phyloP scores from a whole-genome alignment of 2,888 invertebrate species.

The Lasioglossum malachurum region DNA sequence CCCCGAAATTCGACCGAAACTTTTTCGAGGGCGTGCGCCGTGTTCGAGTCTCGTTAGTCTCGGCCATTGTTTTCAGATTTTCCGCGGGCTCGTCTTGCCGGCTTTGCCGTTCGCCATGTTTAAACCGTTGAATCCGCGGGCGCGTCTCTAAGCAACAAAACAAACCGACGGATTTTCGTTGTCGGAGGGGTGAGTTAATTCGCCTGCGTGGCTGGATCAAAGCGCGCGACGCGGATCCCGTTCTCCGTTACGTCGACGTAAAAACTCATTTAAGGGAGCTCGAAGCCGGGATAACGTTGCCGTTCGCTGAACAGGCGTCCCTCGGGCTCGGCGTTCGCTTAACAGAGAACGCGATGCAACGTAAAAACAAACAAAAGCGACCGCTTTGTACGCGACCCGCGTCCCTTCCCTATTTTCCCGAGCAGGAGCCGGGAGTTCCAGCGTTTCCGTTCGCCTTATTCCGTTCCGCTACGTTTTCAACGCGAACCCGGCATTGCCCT shows the following conservation, averaged over 20 bases:
- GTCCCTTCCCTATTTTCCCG: background rate
- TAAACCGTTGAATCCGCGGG: background rate
- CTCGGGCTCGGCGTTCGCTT: slow-evolving; percentile 17
- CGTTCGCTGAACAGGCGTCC: slow-evolving; percentile 21
- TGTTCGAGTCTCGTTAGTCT: background rate
- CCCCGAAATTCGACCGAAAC: background rate
- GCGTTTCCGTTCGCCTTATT: slow-evolving; percentile 4
- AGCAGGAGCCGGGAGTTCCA: background rate
- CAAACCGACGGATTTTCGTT: background rate
- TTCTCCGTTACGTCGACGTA: slow-evolving; percentile 5
- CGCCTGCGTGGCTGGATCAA: slow-evolving; percentile 17
- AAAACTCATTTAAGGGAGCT: slow-evolving; percentile 33
- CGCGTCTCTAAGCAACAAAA: background rate
- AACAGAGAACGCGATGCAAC: background rate
- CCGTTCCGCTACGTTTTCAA: background rate
- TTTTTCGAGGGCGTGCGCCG: background rate
- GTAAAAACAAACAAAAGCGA: slow-evolving; percentile 8
- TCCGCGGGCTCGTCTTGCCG: background rate
- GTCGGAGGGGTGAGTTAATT: background rate
- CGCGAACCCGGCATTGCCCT: background rate
- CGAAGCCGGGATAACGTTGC: slow-evolving; percentile 4
- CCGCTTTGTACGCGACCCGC: slow-evolving; percentile 9
- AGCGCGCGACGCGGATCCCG: slow-evolving; percentile 3
- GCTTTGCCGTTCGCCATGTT: background rate
- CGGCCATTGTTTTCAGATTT: background rate